Percentiles rank a stretch among this genome's conserved stretches.
Evolutionary conservation across 2,797 vertebrate species (phyloP).

Genomic region (Amblyopsis hoosieri): DNA sequence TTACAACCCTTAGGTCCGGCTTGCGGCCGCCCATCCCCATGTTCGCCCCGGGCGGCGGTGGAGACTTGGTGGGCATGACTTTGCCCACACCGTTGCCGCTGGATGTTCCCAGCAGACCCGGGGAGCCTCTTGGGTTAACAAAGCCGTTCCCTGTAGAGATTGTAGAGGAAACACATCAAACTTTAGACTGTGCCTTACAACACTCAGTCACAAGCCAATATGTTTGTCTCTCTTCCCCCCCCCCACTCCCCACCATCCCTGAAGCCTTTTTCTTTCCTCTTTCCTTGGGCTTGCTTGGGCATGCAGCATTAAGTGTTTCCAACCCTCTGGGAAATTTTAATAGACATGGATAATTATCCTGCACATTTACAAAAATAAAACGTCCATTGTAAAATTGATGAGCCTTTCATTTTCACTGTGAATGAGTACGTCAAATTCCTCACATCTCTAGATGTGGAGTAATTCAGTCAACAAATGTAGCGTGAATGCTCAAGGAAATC

Average conservation of each 20-base stretch:
- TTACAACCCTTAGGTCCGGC: conserved; percentile 96
- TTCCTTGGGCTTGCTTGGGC: conserved; percentile 66
- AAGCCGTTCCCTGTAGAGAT: conserved; percentile 92
- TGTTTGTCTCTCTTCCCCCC: background rate
- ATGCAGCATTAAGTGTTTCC: conserved; percentile 78
- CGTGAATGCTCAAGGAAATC: conserved; percentile 80
- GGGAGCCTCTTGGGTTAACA: conserved; percentile 94
- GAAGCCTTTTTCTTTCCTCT: conserved; percentile 30
- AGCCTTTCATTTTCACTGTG: conserved; percentile 80
- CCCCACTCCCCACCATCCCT: no score
- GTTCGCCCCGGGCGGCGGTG: conserved; percentile 90
- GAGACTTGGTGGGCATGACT: conserved; percentile 96
- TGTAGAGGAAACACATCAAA: conserved; percentile 72
- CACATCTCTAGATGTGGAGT: conserved; percentile 74
- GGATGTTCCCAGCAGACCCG: conserved; percentile 86
- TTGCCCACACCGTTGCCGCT: conserved; percentile 94
- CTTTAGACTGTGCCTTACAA: conserved; percentile 70
- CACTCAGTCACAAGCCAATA: conserved; percentile 67
- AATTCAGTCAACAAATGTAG: conserved; percentile 82
- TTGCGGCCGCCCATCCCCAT: conserved; percentile 93
- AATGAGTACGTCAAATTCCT: conserved; percentile 76
- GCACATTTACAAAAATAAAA: conserved; percentile 84
- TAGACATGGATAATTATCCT: conserved; percentile 82
- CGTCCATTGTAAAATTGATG: conserved; percentile 84
- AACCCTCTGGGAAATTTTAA: conserved; percentile 84